Base-by-base conservation (phyloP, 2,797 vertebrate species). In the Prionace glauca region DNA sequence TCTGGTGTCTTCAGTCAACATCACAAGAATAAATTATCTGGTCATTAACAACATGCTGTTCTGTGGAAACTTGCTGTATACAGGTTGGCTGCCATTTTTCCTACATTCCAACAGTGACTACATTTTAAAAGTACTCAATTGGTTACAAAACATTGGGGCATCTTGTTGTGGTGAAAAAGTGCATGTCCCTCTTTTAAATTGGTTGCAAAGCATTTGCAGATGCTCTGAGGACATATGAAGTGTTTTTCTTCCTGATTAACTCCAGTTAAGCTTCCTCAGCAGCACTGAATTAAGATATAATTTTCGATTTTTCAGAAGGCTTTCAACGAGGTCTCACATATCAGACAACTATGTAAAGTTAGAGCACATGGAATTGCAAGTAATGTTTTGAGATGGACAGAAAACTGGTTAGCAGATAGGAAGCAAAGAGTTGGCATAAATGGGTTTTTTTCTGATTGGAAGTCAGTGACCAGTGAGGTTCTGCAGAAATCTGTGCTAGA, bases 121-220 rank as follows among this genome's bases (percentile, higher is more conserved):
- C 74, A 79, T 3, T 77, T 77, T 29, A 77, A 56, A 65, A 65
- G 74, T 32, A 32, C 32, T 77, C 32, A 8, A 26, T 11, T 32
- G 74, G 29, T 10, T 77, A 14, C 14, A 77, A 77, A 77, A 12
- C 32, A 79, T 36, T 16, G 74, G 74, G 11, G 29, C 32, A 16
- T 16, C 14, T 0, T 79, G 3, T 79, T 16, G 74, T 79, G 32
- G 32, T 79, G 74, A n/a, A n/a, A 16, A 16, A 79, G 11, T 79
- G 12, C 74, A 36, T n/a, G 74, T 16, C 32, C 16, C n/a, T 12
- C 74, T 79, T 79, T 36, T 79, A n/a, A 32, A 22, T 41, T 92
- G 62, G 90, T 92, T 92, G n/a, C n/a, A 2, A 90, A 36, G n/a
- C 90, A 69, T n/a, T 92, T 92, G 36, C 62, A 41, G 36, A 92